A percentile compares a stretch with the other conserved stretches of the same genome.
Evolutionary conservation across 2,797 vertebrate genomes (phyloP).

Genomic region (Chaenodraco wilsoni): DNA sequence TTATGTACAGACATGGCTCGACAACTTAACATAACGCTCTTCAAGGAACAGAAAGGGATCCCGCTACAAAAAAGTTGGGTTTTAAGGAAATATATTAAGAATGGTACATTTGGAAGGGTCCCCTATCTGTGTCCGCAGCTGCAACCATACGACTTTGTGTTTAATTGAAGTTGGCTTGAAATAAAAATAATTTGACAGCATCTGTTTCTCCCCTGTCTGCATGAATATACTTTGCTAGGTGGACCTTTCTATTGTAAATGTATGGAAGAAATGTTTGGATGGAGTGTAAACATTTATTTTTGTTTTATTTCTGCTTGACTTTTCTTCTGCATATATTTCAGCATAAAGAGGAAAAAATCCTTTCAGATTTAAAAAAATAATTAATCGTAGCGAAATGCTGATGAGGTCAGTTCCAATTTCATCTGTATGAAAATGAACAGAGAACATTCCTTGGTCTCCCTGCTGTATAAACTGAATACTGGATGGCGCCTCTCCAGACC

Average conservation of each 20-base stretch:
- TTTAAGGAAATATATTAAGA: not conserved
- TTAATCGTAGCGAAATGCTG: conserved; percentile 61
- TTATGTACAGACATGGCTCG: not conserved
- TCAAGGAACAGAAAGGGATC: not conserved
- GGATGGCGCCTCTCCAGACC: conserved; percentile 63
- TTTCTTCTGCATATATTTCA: not conserved
- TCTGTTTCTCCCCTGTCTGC: conserved; percentile 24
- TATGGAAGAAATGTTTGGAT: conserved; percentile 21
- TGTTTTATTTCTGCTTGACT: conserved; percentile 24
- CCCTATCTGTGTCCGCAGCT: not conserved
- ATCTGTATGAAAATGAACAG: conserved; percentile 76
- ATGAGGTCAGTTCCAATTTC: conserved; percentile 70
- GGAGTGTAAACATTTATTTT: conserved; percentile 29
- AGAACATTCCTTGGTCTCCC: conserved; percentile 74
- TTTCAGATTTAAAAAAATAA: conserved; percentile 50
- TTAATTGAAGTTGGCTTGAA: conserved; percentile 16
- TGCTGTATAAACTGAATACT: conserved; percentile 68
- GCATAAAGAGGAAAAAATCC: conserved; percentile 6
- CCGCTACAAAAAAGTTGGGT: not conserved
- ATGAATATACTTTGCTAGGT: conserved; percentile 4
- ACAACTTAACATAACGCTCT: not conserved
- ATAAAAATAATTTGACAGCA: conserved; percentile 23
- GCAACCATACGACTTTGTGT: not conserved
- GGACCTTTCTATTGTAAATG: conserved; percentile 1
- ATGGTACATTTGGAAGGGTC: not conserved